phyloP scores from a whole-genome alignment of 2,888 invertebrate species.

The Phragmatobia fuliginosa region DNA sequence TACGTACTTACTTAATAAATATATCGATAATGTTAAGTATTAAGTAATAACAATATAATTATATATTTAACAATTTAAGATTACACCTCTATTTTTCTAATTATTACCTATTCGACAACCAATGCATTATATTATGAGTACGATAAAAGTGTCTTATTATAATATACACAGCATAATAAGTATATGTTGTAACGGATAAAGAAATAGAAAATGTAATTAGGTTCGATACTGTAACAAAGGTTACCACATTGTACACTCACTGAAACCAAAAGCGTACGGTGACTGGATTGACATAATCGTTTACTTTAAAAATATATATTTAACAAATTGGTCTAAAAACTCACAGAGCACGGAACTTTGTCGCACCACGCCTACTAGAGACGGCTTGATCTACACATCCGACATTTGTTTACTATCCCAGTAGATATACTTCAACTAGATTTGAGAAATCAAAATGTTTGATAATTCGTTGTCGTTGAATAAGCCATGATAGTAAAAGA shows the following conservation, averaged over 20 bases:
- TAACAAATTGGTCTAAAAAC: background rate
- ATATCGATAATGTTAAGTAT: constrained; percentile 27
- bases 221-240: background rate
- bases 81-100: constrained; percentile 19
- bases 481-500: background rate
- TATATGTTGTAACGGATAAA: background rate
- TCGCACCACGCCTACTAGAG: background rate
- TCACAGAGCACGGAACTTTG: background rate
- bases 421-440: background rate
- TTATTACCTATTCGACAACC: constrained; percentile 13
- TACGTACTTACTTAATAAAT: constrained; percentile 15
- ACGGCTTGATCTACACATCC: background rate
- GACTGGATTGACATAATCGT: constrained; percentile 3
- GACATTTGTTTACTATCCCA: background rate
- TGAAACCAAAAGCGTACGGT: background rate
- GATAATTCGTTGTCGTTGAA: background rate
- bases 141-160: background rate
- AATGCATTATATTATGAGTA: background rate
- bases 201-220: background rate
- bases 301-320: background rate
- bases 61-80: constrained; percentile 37
- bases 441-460: background rate
- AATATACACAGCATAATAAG: constrained; percentile 3
- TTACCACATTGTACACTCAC: background rate
- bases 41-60: constrained; percentile 27